Base-by-base conservation (phyloP, 2,888 invertebrate species). In the Xylocampa areola region DNA sequence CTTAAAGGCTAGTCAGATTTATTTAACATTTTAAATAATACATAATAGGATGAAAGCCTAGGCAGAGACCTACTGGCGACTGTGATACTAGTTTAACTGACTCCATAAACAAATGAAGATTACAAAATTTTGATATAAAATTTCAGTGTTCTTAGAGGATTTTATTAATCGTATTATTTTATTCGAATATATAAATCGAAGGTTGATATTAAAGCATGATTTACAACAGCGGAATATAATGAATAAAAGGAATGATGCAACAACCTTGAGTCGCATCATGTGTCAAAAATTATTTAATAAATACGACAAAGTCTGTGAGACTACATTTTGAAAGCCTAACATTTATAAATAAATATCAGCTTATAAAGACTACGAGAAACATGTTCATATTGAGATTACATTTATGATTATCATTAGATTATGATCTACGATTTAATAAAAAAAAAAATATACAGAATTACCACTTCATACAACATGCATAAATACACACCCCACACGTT, bases 381-480 rank as follows among this genome's bases (percentile, higher is more conserved):
- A 36, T 44, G 35, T 59, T 52, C 7, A 47, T 21, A 47, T 39
- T 35, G 44, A 57, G 48, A 52, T 59, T 53, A 32, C 55, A 63
- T 53, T 53, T 10, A 36, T 62, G 48, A 53, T 68, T 49, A 61
- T 19, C 39, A 40, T 54, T 35, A 17, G 30, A 62, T 63, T 68
- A 68, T 30, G 14, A 62, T 44, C 16, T 1, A 19, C 2, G 2
- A n/a, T 21, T 5, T 5, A 13, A 27, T n/a, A 2, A n/a, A 21
- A 33, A 10, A 8, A 19, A 7, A 5, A 23, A 4, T 13, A 0
- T n/a, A 6, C 30, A 63, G 52, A 63, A 63, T 62, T 17, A 0
- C 4, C n/a, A 60, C 2, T 44, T 6, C 1, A 19, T 10, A n/a
- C 5, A 6, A 19, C 33, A 16, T 2, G 21, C 21, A 4, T 21